Evolutionary conservation across 2,797 vertebrate genomes (phyloP), one percentile per base, ranked within the genome.

Genomic region (Neosilurus hyrtlii): DNA sequence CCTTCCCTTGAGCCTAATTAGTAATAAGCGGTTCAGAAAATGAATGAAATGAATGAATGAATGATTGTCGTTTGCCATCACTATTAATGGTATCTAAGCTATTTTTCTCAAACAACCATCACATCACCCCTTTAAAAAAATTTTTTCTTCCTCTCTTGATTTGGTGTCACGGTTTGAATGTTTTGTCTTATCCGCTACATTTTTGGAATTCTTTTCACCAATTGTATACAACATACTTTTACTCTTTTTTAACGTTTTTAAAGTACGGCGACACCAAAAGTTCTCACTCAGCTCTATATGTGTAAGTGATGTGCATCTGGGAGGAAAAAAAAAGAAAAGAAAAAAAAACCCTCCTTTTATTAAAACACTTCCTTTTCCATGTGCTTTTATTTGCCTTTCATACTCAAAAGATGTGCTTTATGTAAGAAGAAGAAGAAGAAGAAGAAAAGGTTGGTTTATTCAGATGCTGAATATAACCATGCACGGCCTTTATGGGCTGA

Each of bases 391-490:
- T 96, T 95, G 95, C 94, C 94, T 97, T 96, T 96, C 95, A 95
- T 95, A 94, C 94, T 96, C 93, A 91, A 95, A 95, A 96, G 95
- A 96, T 96, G 95, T 91, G 92, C 96, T 97, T 98, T 96, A 97
- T 97, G 88, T 12, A 1, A n/a, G 22, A 56, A 77, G 22, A 77
- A 78, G 37, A 20, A 51, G n/a, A 63, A 65, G 24, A 63, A 79
- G n/a, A 79, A 79, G 49, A 79, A 79, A 96, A 97, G 96, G 96
- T 97, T 96, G 97, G 95, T 96, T 97, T 95, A 97, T 98, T 99
- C 97, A 98, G 93, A 92, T 4, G 96, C 95, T 97, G 97, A 98
- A 98, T 98, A 98, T 97, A 99, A 99, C 96, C 96, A 96, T 96
- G 96, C 95, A 95, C 94, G 96, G 96, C 96, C 96, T 96, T 95